phyloP scores from a whole-genome alignment of 1,140 invertebrate species.

The Andricus grossulariae region DNA sequence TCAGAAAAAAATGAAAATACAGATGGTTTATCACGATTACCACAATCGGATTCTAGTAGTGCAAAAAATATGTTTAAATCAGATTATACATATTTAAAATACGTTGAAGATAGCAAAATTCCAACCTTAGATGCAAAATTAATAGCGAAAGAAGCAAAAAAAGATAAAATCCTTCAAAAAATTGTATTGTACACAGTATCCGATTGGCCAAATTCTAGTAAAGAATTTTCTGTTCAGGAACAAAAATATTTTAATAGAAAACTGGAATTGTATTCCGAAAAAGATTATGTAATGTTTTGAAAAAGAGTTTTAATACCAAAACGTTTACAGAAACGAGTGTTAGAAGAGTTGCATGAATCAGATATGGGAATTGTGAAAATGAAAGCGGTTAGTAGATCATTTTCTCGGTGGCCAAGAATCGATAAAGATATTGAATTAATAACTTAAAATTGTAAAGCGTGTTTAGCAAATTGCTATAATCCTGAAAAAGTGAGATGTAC shows the following conservation, averaged over 20 bases:
- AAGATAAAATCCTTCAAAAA: not conserved
- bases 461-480: no score
- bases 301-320: slow-evolving; percentile 37
- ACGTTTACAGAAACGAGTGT: slow-evolving; percentile 37
- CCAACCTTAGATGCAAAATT: no score
- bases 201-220: not conserved
- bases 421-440: slow-evolving; percentile 68
- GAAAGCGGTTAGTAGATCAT: slow-evolving; percentile 71
- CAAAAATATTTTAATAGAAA: not conserved
- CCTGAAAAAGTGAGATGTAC: slow-evolving; percentile 8
- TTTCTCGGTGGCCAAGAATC: slow-evolving; percentile 73
- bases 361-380: slow-evolving; percentile 74
- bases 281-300: slow-evolving; percentile 42
- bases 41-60: not conserved
- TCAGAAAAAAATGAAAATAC: not conserved
- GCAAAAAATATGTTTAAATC: not conserved
- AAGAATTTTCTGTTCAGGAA: not conserved
- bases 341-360: slow-evolving; percentile 67
- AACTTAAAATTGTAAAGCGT: not conserved
- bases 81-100: not conserved
- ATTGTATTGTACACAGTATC: not conserved
- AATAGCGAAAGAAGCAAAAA: no score
- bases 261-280: slow-evolving; percentile 33
- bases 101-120: not conserved
- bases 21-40: not conserved